phyloP scores from a whole-genome alignment of 2,888 invertebrate species.

The Nephrocerus scutellatus region DNA sequence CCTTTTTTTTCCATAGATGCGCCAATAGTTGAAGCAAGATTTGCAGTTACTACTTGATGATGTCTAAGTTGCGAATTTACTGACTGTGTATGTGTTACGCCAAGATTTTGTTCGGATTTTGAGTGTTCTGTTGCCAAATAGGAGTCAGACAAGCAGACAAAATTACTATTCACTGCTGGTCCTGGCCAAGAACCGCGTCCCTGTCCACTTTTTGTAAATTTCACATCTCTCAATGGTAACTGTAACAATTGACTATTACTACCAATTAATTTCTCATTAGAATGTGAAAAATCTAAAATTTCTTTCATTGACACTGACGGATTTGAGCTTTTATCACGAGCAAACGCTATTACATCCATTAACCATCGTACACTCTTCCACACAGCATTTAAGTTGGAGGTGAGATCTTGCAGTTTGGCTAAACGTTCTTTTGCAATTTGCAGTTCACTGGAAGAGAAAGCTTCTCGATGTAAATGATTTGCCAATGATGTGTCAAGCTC shows the following conservation, averaged over 20 bases:
- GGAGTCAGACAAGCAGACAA: conserved; percentile 48
- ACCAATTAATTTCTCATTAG: conserved; percentile 7
- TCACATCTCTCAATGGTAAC: conserved; percentile 56
- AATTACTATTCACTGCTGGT: conserved; percentile 52
- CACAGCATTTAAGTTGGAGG: conserved; percentile 74
- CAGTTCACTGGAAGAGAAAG: conserved; percentile 85
- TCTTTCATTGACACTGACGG: conserved; percentile 44
- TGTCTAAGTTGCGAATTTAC: no score
- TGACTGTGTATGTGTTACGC: no score
- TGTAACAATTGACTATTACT: conserved; percentile 39
- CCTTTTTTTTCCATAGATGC: conserved; percentile 51
- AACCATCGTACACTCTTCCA: conserved; percentile 97
- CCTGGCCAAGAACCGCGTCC: conserved; percentile 84
- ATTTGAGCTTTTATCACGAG: conserved; percentile 65
- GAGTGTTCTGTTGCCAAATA: conserved; percentile 64
- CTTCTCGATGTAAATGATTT: conserved; percentile 88
- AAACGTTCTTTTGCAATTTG: conserved; percentile 80
- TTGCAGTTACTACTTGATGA: no score
- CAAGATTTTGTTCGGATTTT: conserved; percentile 70
- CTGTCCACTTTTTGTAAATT: conserved; percentile 67
- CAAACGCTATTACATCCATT: conserved; percentile 90
- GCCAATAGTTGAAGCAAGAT: conserved; percentile 43
- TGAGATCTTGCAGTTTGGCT: conserved; percentile 73
- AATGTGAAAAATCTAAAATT: conserved; percentile 35
- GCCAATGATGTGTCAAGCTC: conserved; percentile 89